These are phyloP conservation scores for Steinernema hermaphroditum DNA, from an alignment of 2,888 invertebrate species.

Conservation along the genomic window DNA sequence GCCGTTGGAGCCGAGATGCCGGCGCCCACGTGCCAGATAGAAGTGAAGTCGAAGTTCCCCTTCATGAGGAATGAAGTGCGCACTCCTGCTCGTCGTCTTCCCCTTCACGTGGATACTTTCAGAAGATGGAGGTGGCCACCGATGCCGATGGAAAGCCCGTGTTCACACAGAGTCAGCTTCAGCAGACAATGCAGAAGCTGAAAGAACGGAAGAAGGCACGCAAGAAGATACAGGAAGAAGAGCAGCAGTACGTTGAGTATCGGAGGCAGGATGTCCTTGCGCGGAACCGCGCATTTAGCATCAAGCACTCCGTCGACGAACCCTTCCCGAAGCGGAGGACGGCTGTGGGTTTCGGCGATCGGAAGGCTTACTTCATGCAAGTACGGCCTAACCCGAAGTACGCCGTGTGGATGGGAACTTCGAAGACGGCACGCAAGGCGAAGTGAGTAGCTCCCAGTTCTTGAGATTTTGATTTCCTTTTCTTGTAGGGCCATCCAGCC, in stretches of 20 bases:
- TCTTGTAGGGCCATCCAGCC: not conserved
- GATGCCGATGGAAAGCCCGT: slow-evolving; percentile 15
- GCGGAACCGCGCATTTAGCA: slow-evolving; percentile 26
- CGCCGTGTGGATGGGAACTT: slow-evolving; percentile 37
- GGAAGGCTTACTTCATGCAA: slow-evolving; percentile 39
- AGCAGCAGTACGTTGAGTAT: slow-evolving; percentile 43
- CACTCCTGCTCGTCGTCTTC: too few species aligned
- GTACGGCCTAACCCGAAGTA: slow-evolving; percentile 40
- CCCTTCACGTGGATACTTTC: too few species aligned
- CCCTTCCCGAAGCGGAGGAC: slow-evolving; percentile 35
- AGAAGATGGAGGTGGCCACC: not conserved
- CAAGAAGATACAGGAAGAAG: slow-evolving; percentile 38
- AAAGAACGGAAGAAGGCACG: slow-evolving; percentile 25
- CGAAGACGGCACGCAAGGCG: slow-evolving; percentile 34
- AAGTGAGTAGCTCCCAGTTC: slow-evolving; percentile 31
- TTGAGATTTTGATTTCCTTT: not conserved
- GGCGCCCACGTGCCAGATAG: not conserved
- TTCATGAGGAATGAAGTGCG: slow-evolving; percentile 9
- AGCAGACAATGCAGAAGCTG: slow-evolving; percentile 15
- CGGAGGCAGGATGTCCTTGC: slow-evolving; percentile 38
- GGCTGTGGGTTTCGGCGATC: slow-evolving; percentile 42
- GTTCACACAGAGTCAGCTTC: not conserved
- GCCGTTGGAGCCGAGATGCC: not conserved
- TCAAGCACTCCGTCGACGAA: too few species aligned
- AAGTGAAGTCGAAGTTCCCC: slow-evolving; percentile 10